phyloP scores from a whole-genome alignment of 2,113 vertebrate genomes.

The Eptesicus fuscus region DNA sequence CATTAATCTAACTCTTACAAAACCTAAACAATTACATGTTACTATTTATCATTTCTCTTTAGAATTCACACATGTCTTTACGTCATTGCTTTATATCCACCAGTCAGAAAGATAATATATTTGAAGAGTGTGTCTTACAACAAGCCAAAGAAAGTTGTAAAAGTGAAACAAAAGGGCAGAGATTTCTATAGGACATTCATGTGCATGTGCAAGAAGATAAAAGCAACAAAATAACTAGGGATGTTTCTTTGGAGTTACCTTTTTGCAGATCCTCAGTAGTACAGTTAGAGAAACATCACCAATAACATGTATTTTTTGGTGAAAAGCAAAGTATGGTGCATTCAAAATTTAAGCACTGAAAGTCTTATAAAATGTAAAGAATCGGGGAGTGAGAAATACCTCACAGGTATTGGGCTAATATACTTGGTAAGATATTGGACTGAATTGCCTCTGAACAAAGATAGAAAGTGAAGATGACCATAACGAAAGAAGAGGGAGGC shows the following conservation, averaged over 20 bases:
- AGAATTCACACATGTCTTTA: not conserved
- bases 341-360: not conserved
- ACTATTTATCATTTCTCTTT: not conserved
- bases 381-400: not conserved
- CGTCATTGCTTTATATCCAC: not conserved
- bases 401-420: fast-evolving
- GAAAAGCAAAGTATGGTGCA: not conserved
- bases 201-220: not conserved
- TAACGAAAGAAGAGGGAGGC: not conserved
- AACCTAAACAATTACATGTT: not conserved
- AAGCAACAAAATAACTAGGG: not conserved
- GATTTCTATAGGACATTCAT: not conserved
- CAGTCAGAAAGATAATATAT: not conserved
- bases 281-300: not conserved
- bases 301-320: not conserved
- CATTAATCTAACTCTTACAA: not conserved
- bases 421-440: not conserved
- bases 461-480: not conserved
- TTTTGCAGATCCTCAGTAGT: not conserved
- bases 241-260: not conserved
- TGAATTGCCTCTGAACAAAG: not conserved
- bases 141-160: not conserved
- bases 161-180: not conserved
- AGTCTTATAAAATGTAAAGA: not conserved
- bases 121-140: not conserved